Base-by-base conservation (phyloP, 2,888 invertebrate species). In the Chrysodeixis includens region DNA sequence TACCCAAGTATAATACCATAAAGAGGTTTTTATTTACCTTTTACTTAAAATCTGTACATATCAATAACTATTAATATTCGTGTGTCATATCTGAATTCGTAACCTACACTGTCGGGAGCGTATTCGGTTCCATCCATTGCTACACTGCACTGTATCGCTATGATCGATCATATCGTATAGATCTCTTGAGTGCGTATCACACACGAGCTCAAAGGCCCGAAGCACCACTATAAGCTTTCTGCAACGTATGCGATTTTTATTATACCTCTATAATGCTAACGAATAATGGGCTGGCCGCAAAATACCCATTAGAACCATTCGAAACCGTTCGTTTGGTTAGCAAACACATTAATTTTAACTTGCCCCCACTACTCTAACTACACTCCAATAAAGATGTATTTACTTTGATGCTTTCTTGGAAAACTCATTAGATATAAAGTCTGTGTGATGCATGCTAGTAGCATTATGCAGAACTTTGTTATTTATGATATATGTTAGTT, bases 281-380 rank as follows among this genome's bases (percentile, higher is more conserved):
- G 8, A 59, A 51, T 2, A 26, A 26, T 26, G 26, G 54, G 32
- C 22, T 22, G 46, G 26, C 58, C 49, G 44, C 53, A 60, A 64
- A 54, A 66, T 69, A 65, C 20, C 65, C 51, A 69, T 71, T 72
- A 79, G 62, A 57, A 63, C 51, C 12, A 54, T 35, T 56, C 44
- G 26, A 52, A 56, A 14, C 49, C 57, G 56, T 46, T 59, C 40
- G 61, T 30, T 46, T 32, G 53, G 73, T 66, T 71, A 61, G 67
- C 22, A 72, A 67, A 57, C 66, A 75, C 76, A 83, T 83, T 83
- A 79, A 83, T 83, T 75, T 80, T 73, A 80, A 82, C 79, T 83
- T 79, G 67, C 69, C 56, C 60, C 69, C 68, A 56, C 68, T 60
- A 56, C 66, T 61, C 18, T 67, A 69, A 73, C 65, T 71, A 62